Evolutionary conservation across 2,797 vertebrate genomes (phyloP).

Genomic region (Micropoecilia bifurca): DNA sequence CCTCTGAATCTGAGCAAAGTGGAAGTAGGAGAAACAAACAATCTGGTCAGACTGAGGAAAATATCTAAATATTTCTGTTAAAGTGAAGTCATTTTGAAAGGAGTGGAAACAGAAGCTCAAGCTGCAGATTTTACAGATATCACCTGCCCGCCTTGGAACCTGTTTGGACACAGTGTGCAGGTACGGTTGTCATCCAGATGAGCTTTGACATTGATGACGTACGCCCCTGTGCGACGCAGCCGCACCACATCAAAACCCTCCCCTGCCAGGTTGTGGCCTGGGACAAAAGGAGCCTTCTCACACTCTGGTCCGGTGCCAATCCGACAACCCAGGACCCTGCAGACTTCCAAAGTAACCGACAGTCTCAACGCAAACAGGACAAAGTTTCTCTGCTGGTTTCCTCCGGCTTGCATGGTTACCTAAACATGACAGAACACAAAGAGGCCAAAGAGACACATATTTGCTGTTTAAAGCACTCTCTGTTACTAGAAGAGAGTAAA

Average conservation of each 20-base stretch:
- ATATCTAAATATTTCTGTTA: not conserved
- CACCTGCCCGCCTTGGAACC: conserved; percentile 77
- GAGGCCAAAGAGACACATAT: not conserved
- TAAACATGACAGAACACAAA: conserved; percentile 22
- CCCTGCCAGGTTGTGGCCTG: conserved; percentile 85
- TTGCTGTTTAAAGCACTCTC: not conserved
- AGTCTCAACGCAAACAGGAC: conserved; percentile 44
- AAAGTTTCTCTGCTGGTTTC: conserved; percentile 12
- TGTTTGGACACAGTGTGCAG: conserved; percentile 81
- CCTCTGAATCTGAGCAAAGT: conserved; percentile 69
- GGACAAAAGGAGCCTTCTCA: conserved; percentile 78
- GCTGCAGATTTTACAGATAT: not conserved
- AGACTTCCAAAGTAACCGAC: conserved; percentile 34
- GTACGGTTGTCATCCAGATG: conserved; percentile 70
- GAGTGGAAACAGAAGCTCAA: not conserved
- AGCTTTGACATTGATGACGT: conserved; percentile 82
- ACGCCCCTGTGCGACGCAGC: conserved; percentile 83
- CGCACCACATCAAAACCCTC: conserved; percentile 89
- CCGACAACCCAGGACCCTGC: conserved; percentile 55
- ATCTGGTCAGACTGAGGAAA: not conserved
- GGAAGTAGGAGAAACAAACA: not conserved
- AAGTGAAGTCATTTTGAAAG: not conserved
- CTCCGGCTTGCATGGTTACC: conserved; percentile 64
- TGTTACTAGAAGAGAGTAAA: not conserved
- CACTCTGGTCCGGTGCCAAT: conserved; percentile 76